These are phyloP conservation scores for Neodiprion lecontei DNA, from an alignment of 1,140 invertebrate genomes.

Conservation along the genomic window DNA sequence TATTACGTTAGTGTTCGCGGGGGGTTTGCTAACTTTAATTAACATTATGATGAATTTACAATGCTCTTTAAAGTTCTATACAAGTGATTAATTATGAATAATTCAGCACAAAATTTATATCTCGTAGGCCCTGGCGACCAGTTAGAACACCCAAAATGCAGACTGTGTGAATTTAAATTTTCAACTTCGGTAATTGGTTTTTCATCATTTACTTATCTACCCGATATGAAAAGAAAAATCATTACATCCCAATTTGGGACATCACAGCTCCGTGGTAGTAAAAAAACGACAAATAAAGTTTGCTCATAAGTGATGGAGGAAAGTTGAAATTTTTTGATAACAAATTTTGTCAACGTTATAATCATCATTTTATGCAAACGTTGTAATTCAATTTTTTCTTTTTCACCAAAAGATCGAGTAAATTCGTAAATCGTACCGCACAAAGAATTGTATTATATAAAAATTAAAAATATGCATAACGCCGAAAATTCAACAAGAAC, in stretches of 20 bases:
- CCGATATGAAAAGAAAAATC: neutral
- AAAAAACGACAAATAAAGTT: neutral
- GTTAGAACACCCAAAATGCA: neutral
- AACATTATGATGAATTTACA: neutral
- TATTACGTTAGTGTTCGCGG: neutral
- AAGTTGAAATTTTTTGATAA: neutral
- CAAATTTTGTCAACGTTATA: no score
- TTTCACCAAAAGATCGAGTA: no score
- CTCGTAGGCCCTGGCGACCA: neutral
- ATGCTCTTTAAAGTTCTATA: slow-evolving; percentile 3
- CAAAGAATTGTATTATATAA: no score
- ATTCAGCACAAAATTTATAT: neutral
- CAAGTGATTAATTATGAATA: slow-evolving; percentile 8
- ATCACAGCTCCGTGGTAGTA: neutral
- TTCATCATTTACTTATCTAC: neutral
- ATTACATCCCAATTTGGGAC: neutral
- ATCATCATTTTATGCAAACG: no score
- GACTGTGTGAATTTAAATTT: neutral
- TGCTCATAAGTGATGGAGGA: neutral
- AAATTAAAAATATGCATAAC: no score
- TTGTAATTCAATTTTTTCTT: no score
- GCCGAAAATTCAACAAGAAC: slow-evolving; percentile 49
- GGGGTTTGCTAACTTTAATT: neutral
- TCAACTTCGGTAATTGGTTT: neutral
- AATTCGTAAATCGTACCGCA: no score